A percentile compares a stretch with the other conserved stretches of the same genome.
phyloP scores from a whole-genome alignment of 2,113 vertebrate genomes.

The Pogona vitticeps region DNA sequence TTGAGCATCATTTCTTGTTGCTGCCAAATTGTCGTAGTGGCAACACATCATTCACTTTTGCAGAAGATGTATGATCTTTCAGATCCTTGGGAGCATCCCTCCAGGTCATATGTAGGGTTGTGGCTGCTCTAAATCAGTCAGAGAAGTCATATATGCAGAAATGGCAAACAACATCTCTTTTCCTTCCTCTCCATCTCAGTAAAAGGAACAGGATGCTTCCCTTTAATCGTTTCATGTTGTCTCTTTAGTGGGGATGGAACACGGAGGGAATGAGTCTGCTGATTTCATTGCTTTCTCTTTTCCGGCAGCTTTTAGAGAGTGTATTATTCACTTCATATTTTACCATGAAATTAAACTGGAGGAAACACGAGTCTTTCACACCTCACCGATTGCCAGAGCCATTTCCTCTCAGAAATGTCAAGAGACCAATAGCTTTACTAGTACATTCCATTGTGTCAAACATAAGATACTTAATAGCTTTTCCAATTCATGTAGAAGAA shows the following conservation, averaged over 20 bases:
- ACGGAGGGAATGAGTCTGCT: background rate
- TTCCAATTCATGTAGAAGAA: background rate
- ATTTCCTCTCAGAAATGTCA: slow-evolving; percentile 47
- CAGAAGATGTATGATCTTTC: fast-evolving
- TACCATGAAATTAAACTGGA: slow-evolving; percentile 55
- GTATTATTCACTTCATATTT: slow-evolving; percentile 6
- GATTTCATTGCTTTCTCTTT: background rate
- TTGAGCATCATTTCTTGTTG: background rate
- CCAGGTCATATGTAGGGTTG: background rate
- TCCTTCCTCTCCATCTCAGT: background rate
- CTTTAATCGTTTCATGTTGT: fast-evolving
- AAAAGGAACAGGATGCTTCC: slow-evolving; percentile 2
- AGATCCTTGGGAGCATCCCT: background rate
- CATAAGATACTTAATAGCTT: slow-evolving; percentile 41
- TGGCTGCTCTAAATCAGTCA: too few relatives aligned
- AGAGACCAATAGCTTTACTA: slow-evolving; percentile 34
- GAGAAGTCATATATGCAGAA: background rate
- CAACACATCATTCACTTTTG: fast-evolving
- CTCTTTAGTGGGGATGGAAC: background rate
- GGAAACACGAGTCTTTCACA: slow-evolving; percentile 55
- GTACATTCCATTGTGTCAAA: background rate
- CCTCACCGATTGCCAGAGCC: slow-evolving; percentile 48
- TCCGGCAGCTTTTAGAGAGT: slow-evolving; percentile 43
- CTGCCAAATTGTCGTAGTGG: background rate
- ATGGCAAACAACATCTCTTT: background rate